Percentiles rank a stretch among this genome's conserved stretches.
Evolutionary conservation across 2,113 vertebrate species (phyloP).

Genomic region (Tautogolabrus adspersus): DNA sequence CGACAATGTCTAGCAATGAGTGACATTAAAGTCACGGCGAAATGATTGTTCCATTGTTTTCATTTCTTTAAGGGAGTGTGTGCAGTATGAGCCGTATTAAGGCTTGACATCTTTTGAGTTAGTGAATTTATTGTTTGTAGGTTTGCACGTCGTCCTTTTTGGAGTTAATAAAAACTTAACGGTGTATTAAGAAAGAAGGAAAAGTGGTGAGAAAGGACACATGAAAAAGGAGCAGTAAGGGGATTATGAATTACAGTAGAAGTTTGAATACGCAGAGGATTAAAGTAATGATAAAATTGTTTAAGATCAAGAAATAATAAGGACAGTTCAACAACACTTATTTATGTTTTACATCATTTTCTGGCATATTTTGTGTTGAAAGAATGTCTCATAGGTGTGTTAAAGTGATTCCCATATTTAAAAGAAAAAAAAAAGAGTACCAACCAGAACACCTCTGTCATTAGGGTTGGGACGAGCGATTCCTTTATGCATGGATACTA

Average conservation of each 20-base stretch:
- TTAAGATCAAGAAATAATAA: conserved; percentile 3
- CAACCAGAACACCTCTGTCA: conserved; percentile 75
- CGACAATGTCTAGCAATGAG: conserved; percentile 80
- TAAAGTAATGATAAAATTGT: background rate
- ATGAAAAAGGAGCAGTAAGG: background rate
- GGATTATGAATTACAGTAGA: background rate
- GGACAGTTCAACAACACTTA: background rate
- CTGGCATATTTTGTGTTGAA: conserved; percentile 67
- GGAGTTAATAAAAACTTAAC: conserved; percentile 4
- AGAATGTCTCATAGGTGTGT: conserved; percentile 76
- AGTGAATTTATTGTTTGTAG: conserved; percentile 43
- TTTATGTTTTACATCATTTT: conserved; percentile 51
- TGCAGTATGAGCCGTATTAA: conserved; percentile 45
- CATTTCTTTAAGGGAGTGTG: conserved; percentile 44
- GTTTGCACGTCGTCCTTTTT: conserved; percentile 66
- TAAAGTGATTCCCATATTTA: conserved; percentile 82
- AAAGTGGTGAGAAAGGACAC: background rate
- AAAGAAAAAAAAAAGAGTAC: conserved; percentile 69
- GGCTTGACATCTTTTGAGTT: conserved; percentile 43
- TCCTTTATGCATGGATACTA: conserved; percentile 86
- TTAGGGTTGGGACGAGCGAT: conserved; percentile 74
- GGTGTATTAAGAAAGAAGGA: background rate
- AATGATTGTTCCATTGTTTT: conserved; percentile 81
- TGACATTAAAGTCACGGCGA: conserved; percentile 87
- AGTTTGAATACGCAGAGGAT: conserved; percentile 11